A percentile compares a stretch with the other conserved stretches of the same genome.
phyloP scores from a whole-genome alignment of 1,140 invertebrate genomes.

The Hycleus phaleratus region DNA sequence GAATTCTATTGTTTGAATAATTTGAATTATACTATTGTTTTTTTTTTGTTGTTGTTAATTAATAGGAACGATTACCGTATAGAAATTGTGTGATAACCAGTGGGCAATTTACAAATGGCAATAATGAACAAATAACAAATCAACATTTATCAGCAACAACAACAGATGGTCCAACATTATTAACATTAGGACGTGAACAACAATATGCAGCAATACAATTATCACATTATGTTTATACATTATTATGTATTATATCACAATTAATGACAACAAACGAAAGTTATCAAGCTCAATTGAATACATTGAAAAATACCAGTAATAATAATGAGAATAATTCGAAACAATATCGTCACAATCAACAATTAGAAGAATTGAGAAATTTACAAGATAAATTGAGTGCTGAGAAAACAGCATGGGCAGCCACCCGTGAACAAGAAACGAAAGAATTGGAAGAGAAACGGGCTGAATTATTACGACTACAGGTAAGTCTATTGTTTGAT shows the following conservation, averaged over 20 bases:
- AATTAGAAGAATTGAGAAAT: constrained; percentile 64
- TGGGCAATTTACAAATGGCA: constrained; percentile 34
- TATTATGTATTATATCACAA: constrained; percentile 75
- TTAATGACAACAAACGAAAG: constrained; percentile 79
- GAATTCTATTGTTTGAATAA: background rate
- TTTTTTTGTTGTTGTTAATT: constrained; percentile 5
- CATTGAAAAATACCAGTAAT: constrained; percentile 44
- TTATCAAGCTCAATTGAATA: constrained; percentile 57
- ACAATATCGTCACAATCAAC: constrained; percentile 60
- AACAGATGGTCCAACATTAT: constrained; percentile 39
- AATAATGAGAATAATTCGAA: constrained; percentile 45
- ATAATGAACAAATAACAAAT: constrained; percentile 19
- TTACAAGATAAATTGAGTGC: constrained; percentile 67
- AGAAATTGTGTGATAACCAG: constrained; percentile 42
- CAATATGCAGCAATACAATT: constrained; percentile 65
- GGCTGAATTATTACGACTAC: constrained; percentile 48
- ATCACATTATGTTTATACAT: constrained; percentile 73
- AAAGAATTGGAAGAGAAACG: constrained; percentile 60
- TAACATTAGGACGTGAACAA: constrained; percentile 50
- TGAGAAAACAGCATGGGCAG: constrained; percentile 71
- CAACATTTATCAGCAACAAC: constrained; percentile 17
- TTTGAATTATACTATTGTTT: constrained; percentile 2
- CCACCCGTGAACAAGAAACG: constrained; percentile 53
- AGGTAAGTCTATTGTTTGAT: constrained; percentile 35
- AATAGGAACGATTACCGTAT: constrained; percentile 46